Evolutionary conservation across 2,888 invertebrate species (phyloP), one percentile per base, ranked within the genome.

Genomic region (Epirrita christyi): DNA sequence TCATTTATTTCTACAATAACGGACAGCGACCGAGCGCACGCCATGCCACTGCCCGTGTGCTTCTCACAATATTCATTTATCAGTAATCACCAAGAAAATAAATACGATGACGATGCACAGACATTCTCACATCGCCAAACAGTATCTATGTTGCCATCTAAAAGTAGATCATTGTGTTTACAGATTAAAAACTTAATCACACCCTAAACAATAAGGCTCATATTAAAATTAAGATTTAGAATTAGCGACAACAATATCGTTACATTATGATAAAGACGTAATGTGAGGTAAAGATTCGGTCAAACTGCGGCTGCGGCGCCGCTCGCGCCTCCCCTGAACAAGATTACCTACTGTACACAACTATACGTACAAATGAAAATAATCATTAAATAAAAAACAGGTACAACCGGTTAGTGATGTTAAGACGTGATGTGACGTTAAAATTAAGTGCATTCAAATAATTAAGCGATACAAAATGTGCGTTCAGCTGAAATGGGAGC

Each of bases 1-100:
- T 90, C 88, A 88, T 91, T 91, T 91, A 91, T 90, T 91, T 88
- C 91, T 91, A 91, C 83, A 86, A 82, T 86, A 88, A 86, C 81
- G 86, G 77, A 78, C 82, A 79, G 73, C 72, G 72, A 70, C 73
- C 71, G 67, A 67, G 61, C 74, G 75, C 75, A 69, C 72, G 64
- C 74, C 71, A 72, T 74, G 80, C 74, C 80, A 69, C 70, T 75
- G 55, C 67, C 80, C 58, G 53, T 84, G 77, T 88, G 88, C 87
- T 83, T 87, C 86, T 88, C 88, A 86, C 88, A 87, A 86, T 88
- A 85, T 86, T 87, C 83, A 85, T 83, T 85, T 79, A 85, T 83
- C 85, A 85, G 83, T 85, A 81, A 83, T 84, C 84, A 85, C 81
- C 80, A 80, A 77, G 76, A 81, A 83, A 86, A 88, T 88, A 88